Conservation (phyloP, 2,113 vertebrate genomes). For the Malurus alboscapulatus region DNA sequence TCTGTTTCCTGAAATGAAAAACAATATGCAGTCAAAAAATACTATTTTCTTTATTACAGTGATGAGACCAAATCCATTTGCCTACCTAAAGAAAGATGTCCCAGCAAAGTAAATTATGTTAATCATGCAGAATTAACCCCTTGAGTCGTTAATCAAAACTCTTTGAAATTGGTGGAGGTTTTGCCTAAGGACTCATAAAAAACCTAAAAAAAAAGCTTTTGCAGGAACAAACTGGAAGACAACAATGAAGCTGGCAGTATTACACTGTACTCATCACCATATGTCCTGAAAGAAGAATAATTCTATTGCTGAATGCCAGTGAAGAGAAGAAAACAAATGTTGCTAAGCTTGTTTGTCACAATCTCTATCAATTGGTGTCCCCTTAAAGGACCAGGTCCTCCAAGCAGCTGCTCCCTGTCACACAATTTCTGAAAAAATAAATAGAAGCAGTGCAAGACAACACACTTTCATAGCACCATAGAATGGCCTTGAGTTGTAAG, state of each 20-base stretch:
- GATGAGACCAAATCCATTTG: neutral
- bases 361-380: neutral
- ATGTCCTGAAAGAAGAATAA: neutral
- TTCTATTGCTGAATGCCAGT: neutral
- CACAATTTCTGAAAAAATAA: neutral
- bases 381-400: neutral
- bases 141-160: neutral
- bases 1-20: slow-evolving; percentile 87
- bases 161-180: neutral
- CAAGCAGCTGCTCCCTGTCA: neutral
- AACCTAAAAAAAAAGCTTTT: neutral
- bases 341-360: neutral
- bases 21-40: neutral
- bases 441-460: neutral
- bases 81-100: neutral
- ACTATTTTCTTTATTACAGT: neutral
- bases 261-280: neutral
- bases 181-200: neutral
- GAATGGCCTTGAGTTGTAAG: neutral
- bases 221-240: neutral
- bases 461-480: neutral
- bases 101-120: neutral
- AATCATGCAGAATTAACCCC: neutral
- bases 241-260: neutral
- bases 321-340: neutral